A percentile compares a stretch with the other conserved stretches of the same genome.
Conservation (phyloP, 2,888 invertebrate species). For the Troilus luridus region DNA sequence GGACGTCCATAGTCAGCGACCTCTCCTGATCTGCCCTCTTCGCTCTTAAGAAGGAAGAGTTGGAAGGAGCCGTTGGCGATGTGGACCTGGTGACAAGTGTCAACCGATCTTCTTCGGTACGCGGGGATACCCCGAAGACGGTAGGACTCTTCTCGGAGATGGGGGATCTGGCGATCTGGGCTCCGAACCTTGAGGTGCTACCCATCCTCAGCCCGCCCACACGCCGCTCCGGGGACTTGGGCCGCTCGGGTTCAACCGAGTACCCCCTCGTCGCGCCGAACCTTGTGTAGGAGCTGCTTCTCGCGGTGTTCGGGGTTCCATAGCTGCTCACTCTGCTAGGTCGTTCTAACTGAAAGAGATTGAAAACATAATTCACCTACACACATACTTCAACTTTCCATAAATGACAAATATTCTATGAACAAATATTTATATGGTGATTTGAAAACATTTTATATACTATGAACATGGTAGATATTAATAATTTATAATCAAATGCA, state of each 20-base stretch:
- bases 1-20: slow-evolving; percentile 73
- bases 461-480: too few relatives aligned
- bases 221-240: slow-evolving; percentile 53
- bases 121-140: slow-evolving; percentile 65
- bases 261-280: slow-evolving; percentile 40
- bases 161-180: slow-evolving; percentile 66
- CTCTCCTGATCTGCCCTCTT: slow-evolving; percentile 82
- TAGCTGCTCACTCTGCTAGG: slow-evolving; percentile 55
- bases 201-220: slow-evolving; percentile 65
- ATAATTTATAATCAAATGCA: too few relatives aligned
- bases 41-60: slow-evolving; percentile 75
- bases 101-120: slow-evolving; percentile 70
- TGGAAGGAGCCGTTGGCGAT: slow-evolving; percentile 82
- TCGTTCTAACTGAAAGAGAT: slow-evolving; percentile 49
- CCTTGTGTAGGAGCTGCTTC: slow-evolving; percentile 39
- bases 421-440: too few relatives aligned
- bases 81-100: slow-evolving; percentile 82
- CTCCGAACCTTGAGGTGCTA: slow-evolving; percentile 66
- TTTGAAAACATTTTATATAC: too few relatives aligned
- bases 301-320: slow-evolving; percentile 16
- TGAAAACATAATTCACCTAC: background rate
- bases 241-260: slow-evolving; percentile 56
- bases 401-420: background rate
- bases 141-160: slow-evolving; percentile 66
- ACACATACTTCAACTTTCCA: background rate